Conservation (phyloP, 2,888 invertebrate species). For the Coleophora flavipennella region DNA sequence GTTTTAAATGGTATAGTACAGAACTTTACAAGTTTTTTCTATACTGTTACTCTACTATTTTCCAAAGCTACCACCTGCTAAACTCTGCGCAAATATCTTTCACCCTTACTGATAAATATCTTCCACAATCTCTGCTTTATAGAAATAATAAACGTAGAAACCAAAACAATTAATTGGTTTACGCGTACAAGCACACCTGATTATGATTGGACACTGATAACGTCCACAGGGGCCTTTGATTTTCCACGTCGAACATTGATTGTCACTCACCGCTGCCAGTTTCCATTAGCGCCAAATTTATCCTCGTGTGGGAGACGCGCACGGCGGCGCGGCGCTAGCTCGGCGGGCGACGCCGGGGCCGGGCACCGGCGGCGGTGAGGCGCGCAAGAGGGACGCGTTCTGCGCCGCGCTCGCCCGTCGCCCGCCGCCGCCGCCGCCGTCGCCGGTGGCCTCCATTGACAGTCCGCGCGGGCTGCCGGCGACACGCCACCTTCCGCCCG, state of each 20-base stretch:
- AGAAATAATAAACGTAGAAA: no score
- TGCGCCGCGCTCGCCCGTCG: conserved; percentile 19
- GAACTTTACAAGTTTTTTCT: no score
- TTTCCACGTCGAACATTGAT: conserved; percentile 50
- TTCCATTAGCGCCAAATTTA: conserved; percentile 69
- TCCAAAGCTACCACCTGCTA: no score
- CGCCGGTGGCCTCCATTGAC: conserved; percentile 44
- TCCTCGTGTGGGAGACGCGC: conserved; percentile 59
- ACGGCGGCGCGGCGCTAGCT: conserved; percentile 45
- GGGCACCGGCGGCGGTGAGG: conserved; percentile 19
- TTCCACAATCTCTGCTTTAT: no score
- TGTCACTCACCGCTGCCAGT: conserved; percentile 57
- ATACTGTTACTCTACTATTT: no score
- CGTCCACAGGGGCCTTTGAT: no score
- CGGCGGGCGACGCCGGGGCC: conserved; percentile 24
- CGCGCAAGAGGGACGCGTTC: conserved; percentile 27
- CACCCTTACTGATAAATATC: no score
- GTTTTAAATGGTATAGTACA: no score
- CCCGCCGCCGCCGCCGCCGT: conserved; percentile 31
- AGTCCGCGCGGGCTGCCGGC: conserved; percentile 59
- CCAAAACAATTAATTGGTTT: no score
- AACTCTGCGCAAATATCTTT: no score
- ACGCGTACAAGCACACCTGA: no score
- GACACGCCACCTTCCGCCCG: conserved; percentile 43
- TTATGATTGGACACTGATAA: no score